These are phyloP conservation scores for Spatulosminthurus flaviceps DNA, from an alignment of 2,888 invertebrate genomes.

Conservation along the genomic window DNA sequence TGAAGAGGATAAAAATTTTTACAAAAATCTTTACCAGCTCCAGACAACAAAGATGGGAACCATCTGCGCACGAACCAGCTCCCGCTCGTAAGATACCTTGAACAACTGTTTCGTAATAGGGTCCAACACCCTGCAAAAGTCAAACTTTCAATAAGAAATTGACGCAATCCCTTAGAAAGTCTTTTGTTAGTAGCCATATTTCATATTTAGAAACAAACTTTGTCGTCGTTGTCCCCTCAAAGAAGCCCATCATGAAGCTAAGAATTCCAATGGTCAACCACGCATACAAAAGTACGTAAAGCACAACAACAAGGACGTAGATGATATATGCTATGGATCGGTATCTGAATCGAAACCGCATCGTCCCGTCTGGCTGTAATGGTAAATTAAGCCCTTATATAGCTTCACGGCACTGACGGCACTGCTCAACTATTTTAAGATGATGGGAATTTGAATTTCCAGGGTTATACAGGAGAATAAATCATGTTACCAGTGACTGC, in stretches of 20 bases:
- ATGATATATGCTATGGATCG: neutral
- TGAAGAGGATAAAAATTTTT: no score
- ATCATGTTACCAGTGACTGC: neutral
- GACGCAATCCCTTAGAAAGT: no score
- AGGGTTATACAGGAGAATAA: neutral
- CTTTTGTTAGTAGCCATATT: neutral
- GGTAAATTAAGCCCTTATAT: no score
- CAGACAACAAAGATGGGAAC: slow-evolving; percentile 32
- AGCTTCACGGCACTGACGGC: no score
- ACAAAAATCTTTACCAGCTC: slow-evolving; percentile 18
- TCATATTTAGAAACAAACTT: neutral
- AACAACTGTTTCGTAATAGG: slow-evolving; percentile 16
- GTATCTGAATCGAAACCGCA: slow-evolving; percentile 31
- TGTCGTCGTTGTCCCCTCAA: neutral
- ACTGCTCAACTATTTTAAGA: no score
- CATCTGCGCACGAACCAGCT: slow-evolving; percentile 23
- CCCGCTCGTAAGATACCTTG: slow-evolving; percentile 18
- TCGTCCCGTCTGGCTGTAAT: slow-evolving; percentile 25
- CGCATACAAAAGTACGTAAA: neutral
- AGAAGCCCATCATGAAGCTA: slow-evolving; percentile 36
- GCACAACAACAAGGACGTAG: neutral
- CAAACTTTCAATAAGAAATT: neutral
- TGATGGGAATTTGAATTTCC: no score
- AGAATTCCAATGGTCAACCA: slow-evolving; percentile 12
- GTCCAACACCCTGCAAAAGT: neutral